Evolutionary conservation across 2,113 vertebrate genomes (phyloP).

Genomic region (mouse (Mus musculus)): GRCm39 chr2:23293001-23293500

Average conservation of each 20-base stretch:
- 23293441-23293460: not conserved
- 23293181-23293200: too few relatives aligned
- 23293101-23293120: too few relatives aligned
- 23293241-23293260: slow-evolving; percentile 38
- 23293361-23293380: not conserved
- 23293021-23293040: too few relatives aligned
- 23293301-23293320: not conserved
- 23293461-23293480: not conserved
- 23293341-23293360: not conserved
- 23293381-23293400: not conserved
- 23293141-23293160: too few relatives aligned
- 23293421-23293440: not conserved
- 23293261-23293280: slow-evolving; percentile 14
- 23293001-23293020: too few relatives aligned
- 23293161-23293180: too few relatives aligned
- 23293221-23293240: slow-evolving; percentile 41
- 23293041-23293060: too few relatives aligned
- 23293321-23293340: slow-evolving; percentile 17
- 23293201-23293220: not conserved
- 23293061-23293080: too few relatives aligned
- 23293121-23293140: too few relatives aligned
- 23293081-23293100: too few relatives aligned
- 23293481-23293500: not conserved
- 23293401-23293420: not conserved
- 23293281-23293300: slow-evolving; percentile 41